Evolutionary conservation across 2,797 vertebrate species (phyloP).

Genomic region (Liparis tanakae): DNA sequence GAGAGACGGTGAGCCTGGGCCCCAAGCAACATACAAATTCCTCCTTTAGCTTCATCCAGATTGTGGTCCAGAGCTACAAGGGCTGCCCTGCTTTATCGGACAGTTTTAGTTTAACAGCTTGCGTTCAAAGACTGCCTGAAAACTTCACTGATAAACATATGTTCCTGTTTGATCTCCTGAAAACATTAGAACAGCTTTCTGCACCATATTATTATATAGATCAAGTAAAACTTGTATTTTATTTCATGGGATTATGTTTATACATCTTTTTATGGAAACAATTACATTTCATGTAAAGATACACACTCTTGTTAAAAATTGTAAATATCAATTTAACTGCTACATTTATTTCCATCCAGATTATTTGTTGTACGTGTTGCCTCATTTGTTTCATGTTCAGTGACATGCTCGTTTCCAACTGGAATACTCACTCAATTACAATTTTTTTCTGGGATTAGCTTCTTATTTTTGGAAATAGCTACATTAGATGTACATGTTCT

Average conservation of each 20-base stretch:
- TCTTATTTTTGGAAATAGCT: conserved; percentile 5
- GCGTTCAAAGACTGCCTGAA: conserved; percentile 11
- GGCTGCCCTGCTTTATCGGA: neutral
- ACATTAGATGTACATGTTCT: neutral
- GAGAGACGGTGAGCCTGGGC: neutral
- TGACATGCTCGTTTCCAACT: conserved; percentile 20
- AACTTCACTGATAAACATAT: neutral
- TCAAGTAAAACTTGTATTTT: neutral
- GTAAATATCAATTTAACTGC: neutral
- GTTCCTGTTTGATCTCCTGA: neutral
- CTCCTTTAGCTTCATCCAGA: neutral
- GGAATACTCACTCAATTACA: neutral
- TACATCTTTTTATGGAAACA: neutral
- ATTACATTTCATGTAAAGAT: neutral
- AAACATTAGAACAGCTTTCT: neutral
- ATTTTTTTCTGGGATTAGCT: neutral
- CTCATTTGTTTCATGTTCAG: conserved; percentile 12
- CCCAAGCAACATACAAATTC: neutral
- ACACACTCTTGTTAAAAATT: neutral
- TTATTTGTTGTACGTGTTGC: neutral
- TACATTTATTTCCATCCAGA: neutral
- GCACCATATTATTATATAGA: neutral
- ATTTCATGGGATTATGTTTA: neutral
- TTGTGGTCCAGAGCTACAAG: neutral
- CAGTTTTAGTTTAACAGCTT: conserved; percentile 26